phyloP scores from a whole-genome alignment of 1,140 invertebrate genomes.

The Drosophila truncata region DNA sequence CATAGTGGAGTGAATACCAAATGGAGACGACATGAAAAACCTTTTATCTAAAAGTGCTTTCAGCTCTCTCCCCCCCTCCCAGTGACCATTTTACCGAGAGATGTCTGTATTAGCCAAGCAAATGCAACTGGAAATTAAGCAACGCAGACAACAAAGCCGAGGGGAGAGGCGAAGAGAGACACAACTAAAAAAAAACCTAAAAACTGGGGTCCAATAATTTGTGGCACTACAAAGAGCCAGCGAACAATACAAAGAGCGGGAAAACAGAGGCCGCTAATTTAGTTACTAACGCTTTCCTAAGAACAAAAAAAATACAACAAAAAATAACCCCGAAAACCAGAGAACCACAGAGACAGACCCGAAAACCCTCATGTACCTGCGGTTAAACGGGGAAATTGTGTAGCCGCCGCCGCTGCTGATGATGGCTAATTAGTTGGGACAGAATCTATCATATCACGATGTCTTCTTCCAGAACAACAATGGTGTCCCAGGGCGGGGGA shows the following conservation, averaged over 20 bases:
- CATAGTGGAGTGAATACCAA: conserved; percentile 71
- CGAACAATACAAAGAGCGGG: conserved; percentile 23
- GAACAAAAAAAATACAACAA: conserved; percentile 5
- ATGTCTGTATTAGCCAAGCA: conserved; percentile 77
- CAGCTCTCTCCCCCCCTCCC: not conserved
- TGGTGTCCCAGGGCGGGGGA: conserved; percentile 18
- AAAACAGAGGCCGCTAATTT: conserved; percentile 70
- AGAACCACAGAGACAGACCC: conserved; percentile 7
- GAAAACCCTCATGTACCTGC: conserved; percentile 71
- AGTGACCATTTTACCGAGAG: conserved; percentile 20
- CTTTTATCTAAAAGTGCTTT: conserved; percentile 79
- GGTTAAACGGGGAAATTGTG: conserved; percentile 67
- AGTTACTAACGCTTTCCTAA: conserved; percentile 65
- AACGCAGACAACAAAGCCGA: conserved; percentile 47
- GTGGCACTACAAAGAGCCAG: conserved; percentile 27
- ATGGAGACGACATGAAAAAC: conserved; percentile 82
- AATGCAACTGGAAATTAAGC: conserved; percentile 76
- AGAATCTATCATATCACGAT: conserved; percentile 49
- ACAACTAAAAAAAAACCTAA: conserved; percentile 19
- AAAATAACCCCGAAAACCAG: conserved; percentile 18
- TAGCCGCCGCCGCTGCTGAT: conserved; percentile 73
- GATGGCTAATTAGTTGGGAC: conserved; percentile 75
- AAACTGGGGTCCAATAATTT: conserved; percentile 39
- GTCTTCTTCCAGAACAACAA: conserved; percentile 61
- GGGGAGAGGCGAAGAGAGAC: too few species aligned